Percentiles rank a stretch among this genome's conserved stretches.
Conservation (phyloP, 2,113 vertebrate genomes). For the Scalopus aquaticus region DNA sequence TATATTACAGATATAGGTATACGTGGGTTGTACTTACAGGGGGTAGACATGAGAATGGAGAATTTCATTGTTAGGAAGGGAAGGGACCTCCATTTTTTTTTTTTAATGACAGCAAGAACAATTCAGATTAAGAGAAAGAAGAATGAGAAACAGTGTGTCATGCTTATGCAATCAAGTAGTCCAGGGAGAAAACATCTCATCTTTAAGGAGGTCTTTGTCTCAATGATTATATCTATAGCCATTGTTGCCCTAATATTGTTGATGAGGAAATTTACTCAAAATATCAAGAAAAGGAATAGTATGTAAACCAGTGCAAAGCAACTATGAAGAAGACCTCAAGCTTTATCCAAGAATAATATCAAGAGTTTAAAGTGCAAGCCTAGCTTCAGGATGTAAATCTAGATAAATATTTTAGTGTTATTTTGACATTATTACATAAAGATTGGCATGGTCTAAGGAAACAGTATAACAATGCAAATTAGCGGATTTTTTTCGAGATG, state of each 20-base stretch:
- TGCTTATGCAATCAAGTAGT: neutral
- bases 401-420: neutral
- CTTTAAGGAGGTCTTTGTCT: neutral
- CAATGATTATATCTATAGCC: neutral
- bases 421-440: neutral
- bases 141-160: neutral
- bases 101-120: neutral
- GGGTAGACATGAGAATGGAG: neutral
- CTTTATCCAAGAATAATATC: slow-evolving; percentile 5
- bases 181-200: neutral
- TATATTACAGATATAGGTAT: neutral
- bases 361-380: neutral
- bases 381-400: neutral
- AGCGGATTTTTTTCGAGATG: neutral
- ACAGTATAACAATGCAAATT: neutral
- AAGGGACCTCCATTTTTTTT: neutral
- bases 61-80: neutral
- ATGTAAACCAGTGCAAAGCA: neutral
- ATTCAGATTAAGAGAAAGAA: neutral
- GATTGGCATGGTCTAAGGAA: neutral
- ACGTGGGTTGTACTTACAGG: neutral
- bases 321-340: neutral
- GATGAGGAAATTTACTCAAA: neutral
- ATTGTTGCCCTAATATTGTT: neutral
- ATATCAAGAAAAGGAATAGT: neutral